Evolutionary conservation across 1,140 invertebrate species (phyloP), one percentile per base, ranked within the genome.

Genomic region (Diachasmimorpha longicaudata): DNA sequence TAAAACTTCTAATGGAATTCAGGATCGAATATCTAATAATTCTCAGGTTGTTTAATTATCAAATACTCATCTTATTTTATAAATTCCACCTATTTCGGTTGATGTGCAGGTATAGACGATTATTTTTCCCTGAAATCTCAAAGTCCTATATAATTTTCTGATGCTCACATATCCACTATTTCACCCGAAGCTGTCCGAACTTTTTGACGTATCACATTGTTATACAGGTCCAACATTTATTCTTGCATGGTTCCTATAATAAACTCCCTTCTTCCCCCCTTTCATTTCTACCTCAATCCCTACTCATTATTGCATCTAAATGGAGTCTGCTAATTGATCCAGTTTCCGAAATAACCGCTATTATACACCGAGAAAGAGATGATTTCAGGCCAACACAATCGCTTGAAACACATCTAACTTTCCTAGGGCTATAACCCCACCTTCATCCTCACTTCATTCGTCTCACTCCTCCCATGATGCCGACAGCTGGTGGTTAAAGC

Each of bases 401-500:
- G 81, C 79, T 74, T 75, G 79, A 77, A 79, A 79, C 77, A 77
- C 76, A 80, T 82, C 81, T 80, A 19, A 77, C 4, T 63, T 63
- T 63, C 19, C 58, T 63, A 63, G 58, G 58, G 58, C 19, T 25
- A 55, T 37, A 70, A 31, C 69, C 69, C 23, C 19, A 31, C 23
- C 58, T 55, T 63, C 21, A 63, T 25, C 23, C 58, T 63, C 39
- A 46, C 69, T 70, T 48, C 42, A 25, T 70, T 13, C 19, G 44
- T 52, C 46, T 52, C 36, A 52, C n/a, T 48, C 52, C 44, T 52
- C n/a, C 21, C 25, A 71, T 48, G 42, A 78, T 71, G 79, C 75
- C 77, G 85, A 86, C 85, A 86, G 83, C 81, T 83, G 74, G 82
- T 86, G 83, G 78, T 86, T 86, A 86, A 80, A 82, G 76, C 80